These are phyloP conservation scores for Jacana jacana DNA, from an alignment of 2,113 vertebrate species.

Conservation along the genomic window DNA sequence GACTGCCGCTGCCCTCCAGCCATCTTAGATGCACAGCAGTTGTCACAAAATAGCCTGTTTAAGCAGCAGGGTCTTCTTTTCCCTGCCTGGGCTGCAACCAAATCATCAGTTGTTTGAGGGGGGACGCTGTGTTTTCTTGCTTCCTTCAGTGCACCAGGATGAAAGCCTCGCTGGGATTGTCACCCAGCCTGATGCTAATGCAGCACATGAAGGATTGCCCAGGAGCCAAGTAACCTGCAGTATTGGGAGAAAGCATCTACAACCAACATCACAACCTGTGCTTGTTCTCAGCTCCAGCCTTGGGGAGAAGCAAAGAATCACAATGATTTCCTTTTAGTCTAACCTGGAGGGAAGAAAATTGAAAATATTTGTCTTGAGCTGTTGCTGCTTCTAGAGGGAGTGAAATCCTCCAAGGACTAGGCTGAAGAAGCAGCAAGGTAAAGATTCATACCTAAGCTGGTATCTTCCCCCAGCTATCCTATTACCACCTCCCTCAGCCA, in stretches of 20 bases:
- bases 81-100: neutral
- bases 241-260: neutral
- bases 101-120: neutral
- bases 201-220: neutral
- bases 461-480: neutral
- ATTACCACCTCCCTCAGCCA: neutral
- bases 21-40: neutral
- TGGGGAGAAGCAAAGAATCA: neutral
- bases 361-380: neutral
- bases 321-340: neutral
- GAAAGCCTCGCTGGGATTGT: neutral
- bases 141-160: neutral
- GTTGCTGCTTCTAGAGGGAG: neutral
- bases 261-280: neutral
- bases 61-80: neutral
- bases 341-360: neutral
- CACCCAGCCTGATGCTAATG: neutral
- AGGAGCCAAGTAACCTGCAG: neutral
- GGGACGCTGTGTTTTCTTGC: neutral
- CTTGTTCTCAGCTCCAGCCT: neutral
- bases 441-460: neutral
- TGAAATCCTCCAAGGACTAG: accelerated
- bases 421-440: neutral
- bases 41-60: neutral
- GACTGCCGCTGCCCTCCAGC: neutral